Percentiles rank a stretch among this genome's conserved stretches.
Conservation (phyloP, 2,888 invertebrate genomes). For the Nephrotoma appendiculata region DNA sequence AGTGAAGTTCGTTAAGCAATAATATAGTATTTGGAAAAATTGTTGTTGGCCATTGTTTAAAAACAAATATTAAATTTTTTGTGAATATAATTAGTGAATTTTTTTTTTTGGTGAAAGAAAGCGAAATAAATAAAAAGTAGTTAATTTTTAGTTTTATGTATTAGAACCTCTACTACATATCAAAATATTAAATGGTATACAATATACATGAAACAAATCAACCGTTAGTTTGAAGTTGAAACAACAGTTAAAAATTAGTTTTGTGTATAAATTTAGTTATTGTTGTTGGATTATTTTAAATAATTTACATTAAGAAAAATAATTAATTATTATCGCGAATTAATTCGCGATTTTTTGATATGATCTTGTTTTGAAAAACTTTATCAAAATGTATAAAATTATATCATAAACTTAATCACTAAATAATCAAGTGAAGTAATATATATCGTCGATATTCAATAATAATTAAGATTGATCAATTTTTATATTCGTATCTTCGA, state of each 20-base stretch:
- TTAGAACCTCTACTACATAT: neutral
- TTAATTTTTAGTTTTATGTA: neutral
- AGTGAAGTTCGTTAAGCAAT: neutral
- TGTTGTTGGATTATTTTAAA: neutral
- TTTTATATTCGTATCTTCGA: neutral
- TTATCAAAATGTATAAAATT: neutral
- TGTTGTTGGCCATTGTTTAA: neutral
- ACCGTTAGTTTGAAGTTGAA: slow-evolving; percentile 4
- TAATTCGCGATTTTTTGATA: neutral
- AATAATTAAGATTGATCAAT: neutral
- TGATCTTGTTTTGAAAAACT: neutral
- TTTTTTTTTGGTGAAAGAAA: neutral
- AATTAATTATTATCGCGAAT: neutral
- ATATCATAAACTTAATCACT: neutral
- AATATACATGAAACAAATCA: neutral
- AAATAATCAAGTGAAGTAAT: neutral
- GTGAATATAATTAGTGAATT: neutral
- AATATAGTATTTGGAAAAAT: neutral
- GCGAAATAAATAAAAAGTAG: neutral
- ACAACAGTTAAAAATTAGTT: slow-evolving; percentile 1
- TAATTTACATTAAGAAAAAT: neutral
- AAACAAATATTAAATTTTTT: neutral
- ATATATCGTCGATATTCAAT: too few species aligned
- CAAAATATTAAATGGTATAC: too few species aligned
- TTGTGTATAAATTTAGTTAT: neutral